These are phyloP conservation scores for Dasyornis broadbenti DNA, from an alignment of 2,113 vertebrate species.

Conservation along the genomic window DNA sequence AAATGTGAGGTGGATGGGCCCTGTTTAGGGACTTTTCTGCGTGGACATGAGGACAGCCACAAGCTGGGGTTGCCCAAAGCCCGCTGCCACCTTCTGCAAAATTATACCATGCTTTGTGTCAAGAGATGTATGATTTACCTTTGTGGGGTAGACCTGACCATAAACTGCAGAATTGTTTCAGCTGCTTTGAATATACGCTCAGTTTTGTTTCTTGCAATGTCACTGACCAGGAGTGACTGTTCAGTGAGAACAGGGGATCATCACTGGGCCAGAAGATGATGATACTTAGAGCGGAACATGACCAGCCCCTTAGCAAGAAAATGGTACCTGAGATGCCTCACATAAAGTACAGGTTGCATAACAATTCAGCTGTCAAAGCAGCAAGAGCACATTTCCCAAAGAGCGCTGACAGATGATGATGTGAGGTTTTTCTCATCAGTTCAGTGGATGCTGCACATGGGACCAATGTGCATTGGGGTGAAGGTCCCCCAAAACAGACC, in stretches of 20 bases:
- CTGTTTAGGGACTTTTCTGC: not conserved
- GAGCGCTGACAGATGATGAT: accelerated
- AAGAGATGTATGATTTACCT: not conserved
- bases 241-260: not conserved
- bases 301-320: not conserved
- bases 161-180: not conserved
- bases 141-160: accelerated
- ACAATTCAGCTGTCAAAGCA: not conserved
- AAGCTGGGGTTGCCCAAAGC: not conserved
- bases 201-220: not conserved
- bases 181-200: not conserved
- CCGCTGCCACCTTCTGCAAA: not conserved
- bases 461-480: not conserved
- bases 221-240: not conserved
- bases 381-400: not conserved
- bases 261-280: not conserved
- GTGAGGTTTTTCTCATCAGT: not conserved
- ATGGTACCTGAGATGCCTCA: not conserved
- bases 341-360: not conserved
- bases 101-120: not conserved
- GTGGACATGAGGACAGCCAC: not conserved
- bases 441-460: not conserved
- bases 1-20: not conserved
- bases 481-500: not conserved
- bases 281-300: not conserved